phyloP scores from a whole-genome alignment of 2,888 invertebrate species.

The Hirtodrosophila histrioides region DNA sequence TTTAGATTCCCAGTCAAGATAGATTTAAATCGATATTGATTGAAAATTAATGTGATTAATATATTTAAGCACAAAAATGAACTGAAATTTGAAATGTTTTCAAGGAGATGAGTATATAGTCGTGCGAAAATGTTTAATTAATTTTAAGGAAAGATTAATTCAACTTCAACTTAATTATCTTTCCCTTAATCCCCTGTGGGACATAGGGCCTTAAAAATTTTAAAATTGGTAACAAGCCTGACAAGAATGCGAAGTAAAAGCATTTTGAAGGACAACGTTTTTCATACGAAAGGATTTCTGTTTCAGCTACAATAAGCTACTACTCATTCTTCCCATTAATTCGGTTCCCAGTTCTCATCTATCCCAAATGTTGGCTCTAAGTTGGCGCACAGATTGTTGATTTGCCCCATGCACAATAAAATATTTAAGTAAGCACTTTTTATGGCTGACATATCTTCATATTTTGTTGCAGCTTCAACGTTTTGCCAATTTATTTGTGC shows the following conservation, averaged over 20 bases:
- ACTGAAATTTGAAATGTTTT: too few relatives aligned
- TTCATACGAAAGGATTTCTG: conserved; percentile 7
- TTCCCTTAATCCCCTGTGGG: too few relatives aligned
- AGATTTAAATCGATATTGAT: too few relatives aligned
- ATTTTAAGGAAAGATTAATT: too few relatives aligned
- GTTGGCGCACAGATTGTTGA: conserved; percentile 54
- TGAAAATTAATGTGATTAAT: too few relatives aligned
- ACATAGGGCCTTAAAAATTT: neutral
- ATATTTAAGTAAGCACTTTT: conserved; percentile 53
- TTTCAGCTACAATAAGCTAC: conserved; percentile 12
- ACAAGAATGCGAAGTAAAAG: neutral
- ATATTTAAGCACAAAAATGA: too few relatives aligned
- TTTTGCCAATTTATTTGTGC: conserved; percentile 64
- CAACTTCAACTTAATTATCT: too few relatives aligned
- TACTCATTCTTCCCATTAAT: conserved; percentile 9
- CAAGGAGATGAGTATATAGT: too few relatives aligned
- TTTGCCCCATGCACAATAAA: conserved; percentile 53
- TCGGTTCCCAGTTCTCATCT: conserved; percentile 3
- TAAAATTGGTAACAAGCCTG: neutral
- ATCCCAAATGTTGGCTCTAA: conserved; percentile 8
- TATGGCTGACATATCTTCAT: conserved; percentile 44
- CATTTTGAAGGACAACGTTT: neutral
- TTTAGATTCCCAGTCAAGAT: too few relatives aligned
- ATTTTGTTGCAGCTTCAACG: conserved; percentile 9
- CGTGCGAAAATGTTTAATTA: too few relatives aligned